Evolutionary conservation across 2,888 invertebrate species (phyloP).

Genomic region (Zaprionus obscuricornis): DNA sequence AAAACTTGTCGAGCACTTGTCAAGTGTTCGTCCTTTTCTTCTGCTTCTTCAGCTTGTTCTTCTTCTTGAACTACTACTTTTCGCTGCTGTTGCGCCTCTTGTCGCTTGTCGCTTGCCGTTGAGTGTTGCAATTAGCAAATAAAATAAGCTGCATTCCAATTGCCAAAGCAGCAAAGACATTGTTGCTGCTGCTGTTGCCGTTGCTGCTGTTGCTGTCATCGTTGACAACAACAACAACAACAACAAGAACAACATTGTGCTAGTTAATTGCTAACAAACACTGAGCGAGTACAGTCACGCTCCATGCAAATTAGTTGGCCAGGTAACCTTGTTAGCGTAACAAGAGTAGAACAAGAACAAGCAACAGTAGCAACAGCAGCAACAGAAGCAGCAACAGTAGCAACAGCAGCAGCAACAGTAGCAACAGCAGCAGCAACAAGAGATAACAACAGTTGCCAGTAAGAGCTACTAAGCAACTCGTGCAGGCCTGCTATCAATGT

Average conservation of each 20-base stretch:
- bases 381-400: slow-evolving; percentile 4
- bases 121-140: slow-evolving; percentile 77
- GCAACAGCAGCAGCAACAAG: slow-evolving; percentile 9
- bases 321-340: slow-evolving; percentile 75
- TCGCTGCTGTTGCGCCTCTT: not conserved
- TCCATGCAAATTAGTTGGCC: slow-evolving; percentile 70
- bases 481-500: slow-evolving; percentile 21
- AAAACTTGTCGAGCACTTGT: slow-evolving; percentile 71
- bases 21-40: slow-evolving; percentile 46
- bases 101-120: slow-evolving; percentile 43
- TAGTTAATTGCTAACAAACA: slow-evolving; percentile 75
- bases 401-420: slow-evolving; percentile 13
- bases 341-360: too few species aligned
- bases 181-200: slow-evolving; percentile 13
- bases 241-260: slow-evolving; percentile 53
- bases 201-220: slow-evolving; percentile 21
- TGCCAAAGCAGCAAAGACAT: slow-evolving; percentile 47
- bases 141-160: slow-evolving; percentile 64
- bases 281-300: slow-evolving; percentile 70
- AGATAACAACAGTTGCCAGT: slow-evolving; percentile 17
- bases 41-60: slow-evolving; percentile 4
- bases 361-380: slow-evolving; percentile 4
- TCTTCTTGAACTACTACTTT: slow-evolving; percentile 22
- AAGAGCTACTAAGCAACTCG: slow-evolving; percentile 20
- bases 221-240: slow-evolving; percentile 60